Percentiles rank a stretch among this genome's conserved stretches.
Conservation (phyloP, 1,140 invertebrate species). For the Zaprionus kolodkinae region DNA sequence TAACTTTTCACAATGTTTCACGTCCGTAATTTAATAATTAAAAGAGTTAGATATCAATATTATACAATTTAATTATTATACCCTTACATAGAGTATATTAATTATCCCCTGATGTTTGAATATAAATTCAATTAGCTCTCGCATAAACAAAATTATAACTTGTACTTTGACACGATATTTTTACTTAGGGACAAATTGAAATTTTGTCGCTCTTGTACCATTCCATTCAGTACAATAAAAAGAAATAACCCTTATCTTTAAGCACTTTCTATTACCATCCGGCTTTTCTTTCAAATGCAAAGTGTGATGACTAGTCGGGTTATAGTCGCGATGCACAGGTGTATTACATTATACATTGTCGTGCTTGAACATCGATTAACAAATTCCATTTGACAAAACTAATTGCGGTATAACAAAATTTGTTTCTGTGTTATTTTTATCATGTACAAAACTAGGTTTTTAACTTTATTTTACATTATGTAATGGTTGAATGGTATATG, state of each 20-base stretch:
- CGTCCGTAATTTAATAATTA: background rate
- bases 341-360: background rate
- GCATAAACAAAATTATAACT: too few species aligned
- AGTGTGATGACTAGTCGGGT: background rate
- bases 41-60: too few species aligned
- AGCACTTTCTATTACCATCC: background rate
- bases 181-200: too few species aligned
- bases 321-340: background rate
- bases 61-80: background rate
- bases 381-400: background rate
- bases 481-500: constrained; percentile 20
- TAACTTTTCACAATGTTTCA: background rate
- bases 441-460: constrained; percentile 17
- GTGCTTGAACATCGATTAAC: background rate
- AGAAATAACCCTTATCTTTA: background rate
- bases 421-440: too few species aligned
- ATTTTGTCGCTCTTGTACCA: too few species aligned
- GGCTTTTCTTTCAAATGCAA: background rate
- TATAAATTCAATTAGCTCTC: too few species aligned
- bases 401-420: too few species aligned
- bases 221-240: too few species aligned
- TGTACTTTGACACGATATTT: too few species aligned
- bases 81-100: background rate
- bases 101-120: background rate
- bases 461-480: constrained; percentile 41